Percentiles rank a stretch among this genome's conserved stretches.
Conservation (phyloP, 2,797 vertebrate genomes). For the Notolepis coatsorum region DNA sequence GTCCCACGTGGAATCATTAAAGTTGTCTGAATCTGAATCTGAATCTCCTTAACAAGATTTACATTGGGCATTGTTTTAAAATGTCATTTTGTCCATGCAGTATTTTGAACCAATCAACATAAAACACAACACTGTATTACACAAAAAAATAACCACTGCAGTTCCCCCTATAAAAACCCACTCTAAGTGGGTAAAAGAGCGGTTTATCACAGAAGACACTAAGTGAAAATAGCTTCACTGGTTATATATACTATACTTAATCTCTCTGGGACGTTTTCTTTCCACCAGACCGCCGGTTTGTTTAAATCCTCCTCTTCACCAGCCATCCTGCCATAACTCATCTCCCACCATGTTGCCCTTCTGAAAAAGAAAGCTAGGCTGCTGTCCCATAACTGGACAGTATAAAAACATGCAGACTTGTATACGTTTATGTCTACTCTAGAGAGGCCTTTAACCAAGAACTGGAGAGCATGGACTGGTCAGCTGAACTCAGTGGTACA, state of each 20-base stretch:
- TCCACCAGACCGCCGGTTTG: slow-evolving; percentile 70
- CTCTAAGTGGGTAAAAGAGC: slow-evolving; percentile 52
- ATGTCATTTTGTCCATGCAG: background rate
- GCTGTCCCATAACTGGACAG: slow-evolving; percentile 36
- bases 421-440: slow-evolving; percentile 40
- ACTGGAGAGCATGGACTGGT: too few relatives aligned
- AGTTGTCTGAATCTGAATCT: too few relatives aligned
- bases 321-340: slow-evolving; percentile 77
- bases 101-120: background rate
- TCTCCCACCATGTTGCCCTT: slow-evolving; percentile 46
- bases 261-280: slow-evolving; percentile 59
- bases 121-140: slow-evolving; percentile 3
- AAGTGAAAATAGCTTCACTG: slow-evolving; percentile 57
- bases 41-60: too few relatives aligned
- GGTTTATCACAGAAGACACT: slow-evolving; percentile 59
- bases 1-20: too few relatives aligned
- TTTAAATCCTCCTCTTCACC: slow-evolving; percentile 73
- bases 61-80: too few relatives aligned
- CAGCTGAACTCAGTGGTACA: too few relatives aligned
- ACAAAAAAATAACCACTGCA: background rate
- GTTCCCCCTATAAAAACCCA: slow-evolving; percentile 6
- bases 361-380: slow-evolving; percentile 36
- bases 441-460: too few relatives aligned
- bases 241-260: slow-evolving; percentile 61
- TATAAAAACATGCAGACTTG: slow-evolving; percentile 53